Conservation (phyloP, 2,113 vertebrate genomes). For the Rostratula benghalensis region DNA sequence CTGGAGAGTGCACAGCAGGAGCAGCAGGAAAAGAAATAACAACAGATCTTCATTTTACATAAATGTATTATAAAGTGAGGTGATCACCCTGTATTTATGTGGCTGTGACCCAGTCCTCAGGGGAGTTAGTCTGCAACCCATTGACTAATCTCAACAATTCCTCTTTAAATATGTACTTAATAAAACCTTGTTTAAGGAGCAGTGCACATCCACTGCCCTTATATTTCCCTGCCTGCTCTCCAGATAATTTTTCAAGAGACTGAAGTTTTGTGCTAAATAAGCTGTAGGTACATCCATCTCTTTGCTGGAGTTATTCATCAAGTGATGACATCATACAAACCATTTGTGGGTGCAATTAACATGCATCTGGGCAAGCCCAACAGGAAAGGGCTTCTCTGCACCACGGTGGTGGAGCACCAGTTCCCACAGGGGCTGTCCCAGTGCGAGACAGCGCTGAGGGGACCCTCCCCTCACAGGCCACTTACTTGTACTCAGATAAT, state of each 20-base stretch:
- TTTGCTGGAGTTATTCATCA: not conserved
- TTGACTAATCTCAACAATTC: not conserved
- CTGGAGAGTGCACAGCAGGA: not conserved
- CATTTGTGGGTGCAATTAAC: not conserved
- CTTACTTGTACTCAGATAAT: too few relatives aligned
- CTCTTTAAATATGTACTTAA: not conserved
- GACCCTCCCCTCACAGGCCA: not conserved
- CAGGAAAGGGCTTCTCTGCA: not conserved
- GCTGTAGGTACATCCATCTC: not conserved
- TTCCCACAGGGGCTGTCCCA: fast-evolving
- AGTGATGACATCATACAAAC: not conserved
- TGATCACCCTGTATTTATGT: fast-evolving
- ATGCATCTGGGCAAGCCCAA: not conserved
- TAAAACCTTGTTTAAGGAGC: not conserved
- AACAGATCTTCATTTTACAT: fast-evolving
- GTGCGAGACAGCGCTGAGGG: too few relatives aligned
- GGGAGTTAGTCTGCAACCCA: not conserved
- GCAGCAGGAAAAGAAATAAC: not conserved
- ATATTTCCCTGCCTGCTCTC: not conserved
- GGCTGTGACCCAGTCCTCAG: fast-evolving
- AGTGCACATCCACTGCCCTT: not conserved
- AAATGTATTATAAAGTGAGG: fast-evolving
- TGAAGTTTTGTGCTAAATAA: not conserved
- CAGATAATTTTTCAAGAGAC: not conserved
- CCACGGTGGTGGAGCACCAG: too few relatives aligned